These are phyloP conservation scores for Gobius niger DNA, from an alignment of 2,113 vertebrate genomes.

Conservation along the genomic window DNA sequence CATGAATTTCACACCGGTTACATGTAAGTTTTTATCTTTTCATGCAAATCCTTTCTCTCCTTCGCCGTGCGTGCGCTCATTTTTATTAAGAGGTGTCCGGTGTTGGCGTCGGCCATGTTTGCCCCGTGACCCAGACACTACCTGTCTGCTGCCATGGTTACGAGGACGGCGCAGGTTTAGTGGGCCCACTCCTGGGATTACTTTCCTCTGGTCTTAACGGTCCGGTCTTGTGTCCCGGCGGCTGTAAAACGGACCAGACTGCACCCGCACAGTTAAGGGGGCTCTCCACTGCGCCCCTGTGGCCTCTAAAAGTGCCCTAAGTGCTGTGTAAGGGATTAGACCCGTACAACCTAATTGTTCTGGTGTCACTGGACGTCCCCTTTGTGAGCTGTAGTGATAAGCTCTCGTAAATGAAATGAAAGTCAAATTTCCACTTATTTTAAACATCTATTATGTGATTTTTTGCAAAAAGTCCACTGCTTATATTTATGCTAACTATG, in stretches of 20 bases:
- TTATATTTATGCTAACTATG: too few relatives aligned
- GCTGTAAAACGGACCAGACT: slow-evolving; percentile 64
- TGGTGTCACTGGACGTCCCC: slow-evolving; percentile 62
- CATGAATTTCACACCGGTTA: not conserved
- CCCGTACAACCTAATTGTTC: slow-evolving; percentile 57
- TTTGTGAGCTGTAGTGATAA: slow-evolving; percentile 61
- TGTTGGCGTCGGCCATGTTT: slow-evolving; percentile 67
- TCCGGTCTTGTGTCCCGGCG: slow-evolving; percentile 58
- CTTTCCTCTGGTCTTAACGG: slow-evolving; percentile 68
- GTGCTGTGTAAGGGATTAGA: slow-evolving; percentile 69
- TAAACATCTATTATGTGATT: too few relatives aligned
- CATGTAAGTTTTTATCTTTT: not conserved
- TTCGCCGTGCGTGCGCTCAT: slow-evolving; percentile 8
- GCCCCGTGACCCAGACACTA: slow-evolving; percentile 78
- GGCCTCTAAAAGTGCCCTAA: slow-evolving; percentile 68
- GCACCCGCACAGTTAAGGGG: slow-evolving; percentile 53
- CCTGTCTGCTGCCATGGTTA: slow-evolving; percentile 79
- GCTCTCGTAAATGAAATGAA: slow-evolving; percentile 45
- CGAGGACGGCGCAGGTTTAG: slow-evolving; percentile 71
- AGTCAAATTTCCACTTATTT: too few relatives aligned
- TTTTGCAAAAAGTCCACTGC: too few relatives aligned
- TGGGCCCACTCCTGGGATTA: slow-evolving; percentile 73
- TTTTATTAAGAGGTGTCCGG: slow-evolving; percentile 59
- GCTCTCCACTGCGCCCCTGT: slow-evolving; percentile 51
- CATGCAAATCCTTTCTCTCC: slow-evolving; percentile 4